Evolutionary conservation across 2,113 vertebrate species (phyloP).

Genomic region (Ellobius talpinus): DNA sequence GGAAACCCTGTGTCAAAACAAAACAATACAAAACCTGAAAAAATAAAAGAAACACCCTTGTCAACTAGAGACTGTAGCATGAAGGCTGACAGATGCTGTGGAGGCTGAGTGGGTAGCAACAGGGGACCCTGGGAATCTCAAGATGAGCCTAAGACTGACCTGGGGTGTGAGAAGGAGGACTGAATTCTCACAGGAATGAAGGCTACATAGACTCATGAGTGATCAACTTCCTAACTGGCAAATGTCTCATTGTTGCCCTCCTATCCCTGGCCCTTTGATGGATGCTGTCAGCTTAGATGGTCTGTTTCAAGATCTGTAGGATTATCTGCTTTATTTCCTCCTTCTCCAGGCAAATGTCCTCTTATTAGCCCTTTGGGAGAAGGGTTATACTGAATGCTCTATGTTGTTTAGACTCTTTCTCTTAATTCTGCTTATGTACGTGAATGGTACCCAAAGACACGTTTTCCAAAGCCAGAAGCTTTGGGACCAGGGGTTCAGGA

Average conservation of each 20-base stretch:
- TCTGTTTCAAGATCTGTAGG: neutral
- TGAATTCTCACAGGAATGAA: neutral
- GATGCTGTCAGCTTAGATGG: neutral
- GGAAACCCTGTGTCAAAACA: no score
- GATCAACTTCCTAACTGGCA: neutral
- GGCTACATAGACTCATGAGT: neutral
- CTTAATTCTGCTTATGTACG: neutral
- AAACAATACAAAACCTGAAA: no score
- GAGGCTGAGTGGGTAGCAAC: neutral
- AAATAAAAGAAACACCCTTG: no score
- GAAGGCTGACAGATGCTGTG: neutral
- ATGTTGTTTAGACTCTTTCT: neutral
- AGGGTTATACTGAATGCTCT: neutral
- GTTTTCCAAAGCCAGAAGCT: neutral
- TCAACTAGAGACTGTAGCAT: neutral
- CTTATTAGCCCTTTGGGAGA: neutral
- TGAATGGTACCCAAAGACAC: neutral
- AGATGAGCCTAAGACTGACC: neutral
- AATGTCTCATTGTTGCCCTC: neutral
- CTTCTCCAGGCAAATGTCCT: neutral
- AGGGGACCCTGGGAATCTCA: neutral
- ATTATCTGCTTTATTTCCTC: conserved; percentile 1
- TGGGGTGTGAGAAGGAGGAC: neutral
- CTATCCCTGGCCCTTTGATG: neutral
- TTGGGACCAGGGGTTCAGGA: neutral